Evolutionary conservation across 1,140 invertebrate genomes (phyloP), one percentile per base, ranked within the genome.

Genomic region (Platyura marginata): DNA sequence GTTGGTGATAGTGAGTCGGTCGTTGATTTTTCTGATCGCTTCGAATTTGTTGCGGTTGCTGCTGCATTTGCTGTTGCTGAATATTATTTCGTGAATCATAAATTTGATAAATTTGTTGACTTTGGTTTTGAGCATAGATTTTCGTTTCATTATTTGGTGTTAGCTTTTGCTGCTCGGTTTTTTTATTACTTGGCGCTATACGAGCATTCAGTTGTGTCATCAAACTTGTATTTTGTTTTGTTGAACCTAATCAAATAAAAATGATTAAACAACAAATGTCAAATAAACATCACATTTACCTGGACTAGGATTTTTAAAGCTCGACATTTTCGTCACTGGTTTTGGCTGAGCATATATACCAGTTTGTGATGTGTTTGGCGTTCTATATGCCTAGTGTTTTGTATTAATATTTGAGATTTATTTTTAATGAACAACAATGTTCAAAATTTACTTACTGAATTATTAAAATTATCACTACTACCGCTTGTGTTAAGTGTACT

Each of bases 21-120:
- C 13, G 19, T 10, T 13, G 23, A 46, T 43, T 44, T 44, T 44
- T 42, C 23, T 36, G 35, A 13, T 44, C 42, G 44, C 41, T n/a
- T n/a, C n/a, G n/a, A n/a, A n/a, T n/a, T n/a, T n/a, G 44, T 43
- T 41, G 44, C 18, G 46, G 51, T 42, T 48, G 56, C 39, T 49
- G 50, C n/a, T 43, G 34, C 15, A 16, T 19, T 21, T 34, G 20
- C 9, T 43, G 33, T 10, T 6, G 34, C 19, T 38, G n/a, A 10
- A 18, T 9, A n/a, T n/a, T 18, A 18, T 38, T 38, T 13, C n/a
- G 10, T 21, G n/a, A 10, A 21, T 38, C n/a, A 21, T 38, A 18
- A 18, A 11, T n/a, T 18, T 38, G 36, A 18, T 38, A 38, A 3
- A 10, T 6, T 18, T 38, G 36, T 11, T 38, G 10, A 18, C n/a